Conservation (phyloP, 2,113 vertebrate genomes). For the Epinephelus lanceolatus region DNA sequence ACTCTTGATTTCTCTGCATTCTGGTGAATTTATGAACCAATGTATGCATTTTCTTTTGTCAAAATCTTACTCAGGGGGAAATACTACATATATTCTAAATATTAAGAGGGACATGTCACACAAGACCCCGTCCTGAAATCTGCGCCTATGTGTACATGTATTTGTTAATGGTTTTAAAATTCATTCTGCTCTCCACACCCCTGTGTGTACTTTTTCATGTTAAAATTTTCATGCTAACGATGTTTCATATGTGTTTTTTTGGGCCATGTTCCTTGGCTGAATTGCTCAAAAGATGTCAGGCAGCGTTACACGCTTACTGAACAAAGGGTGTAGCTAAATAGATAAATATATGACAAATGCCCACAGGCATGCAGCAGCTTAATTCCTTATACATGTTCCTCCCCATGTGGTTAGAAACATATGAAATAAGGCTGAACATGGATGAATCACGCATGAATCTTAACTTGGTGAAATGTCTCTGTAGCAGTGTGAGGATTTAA, state of each 20-base stretch:
- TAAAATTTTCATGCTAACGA: not conserved
- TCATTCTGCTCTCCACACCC: not conserved
- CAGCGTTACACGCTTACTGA: constrained; percentile 9
- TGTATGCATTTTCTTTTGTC: no score
- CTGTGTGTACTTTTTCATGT: not conserved
- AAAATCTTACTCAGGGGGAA: no score
- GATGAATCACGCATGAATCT: constrained; percentile 17
- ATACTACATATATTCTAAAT: no score
- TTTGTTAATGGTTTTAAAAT: not conserved
- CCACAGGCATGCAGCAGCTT: constrained; percentile 8
- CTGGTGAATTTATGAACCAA: no score
- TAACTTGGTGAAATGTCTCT: constrained; percentile 18
- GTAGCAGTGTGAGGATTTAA: constrained; percentile 14
- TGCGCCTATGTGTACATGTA: not conserved
- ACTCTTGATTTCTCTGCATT: no score
- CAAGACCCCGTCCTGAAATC: no score
- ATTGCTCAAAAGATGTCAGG: constrained; percentile 15
- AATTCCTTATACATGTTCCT: constrained; percentile 25
- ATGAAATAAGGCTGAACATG: not conserved
- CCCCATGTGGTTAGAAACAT: not conserved
- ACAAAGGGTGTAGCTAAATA: not conserved
- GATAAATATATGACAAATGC: not conserved
- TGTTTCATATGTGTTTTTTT: not conserved
- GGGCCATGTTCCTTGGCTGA: not conserved
- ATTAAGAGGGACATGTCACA: no score